Evolutionary conservation across 2,113 vertebrate species (phyloP).

Genomic region (Paraplagusia blochii): DNA sequence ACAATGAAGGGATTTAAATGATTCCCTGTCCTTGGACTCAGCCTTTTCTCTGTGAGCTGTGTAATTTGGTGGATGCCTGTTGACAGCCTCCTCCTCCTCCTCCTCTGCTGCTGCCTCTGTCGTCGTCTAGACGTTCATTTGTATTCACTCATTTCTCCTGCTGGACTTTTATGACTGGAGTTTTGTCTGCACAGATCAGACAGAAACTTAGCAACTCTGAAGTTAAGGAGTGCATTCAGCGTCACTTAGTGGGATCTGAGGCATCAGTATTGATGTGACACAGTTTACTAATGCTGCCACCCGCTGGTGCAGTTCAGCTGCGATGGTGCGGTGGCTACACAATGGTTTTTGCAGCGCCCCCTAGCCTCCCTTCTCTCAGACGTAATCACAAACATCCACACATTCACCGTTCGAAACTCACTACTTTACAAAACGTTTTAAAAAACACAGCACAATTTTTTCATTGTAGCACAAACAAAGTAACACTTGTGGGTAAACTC

Average conservation of each 20-base stretch:
- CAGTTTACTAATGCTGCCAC: no score
- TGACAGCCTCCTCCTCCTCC: slow-evolving; percentile 51
- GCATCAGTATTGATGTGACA: slow-evolving; percentile 24
- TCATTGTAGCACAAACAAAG: no score
- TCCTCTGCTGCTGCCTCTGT: no score
- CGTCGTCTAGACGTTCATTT: slow-evolving; percentile 65
- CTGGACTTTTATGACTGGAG: slow-evolving; percentile 49
- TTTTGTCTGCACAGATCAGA: slow-evolving; percentile 42
- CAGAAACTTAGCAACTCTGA: slow-evolving; percentile 18
- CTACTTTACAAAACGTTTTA: no score
- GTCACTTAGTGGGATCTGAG: slow-evolving; percentile 6
- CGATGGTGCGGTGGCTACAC: no score
- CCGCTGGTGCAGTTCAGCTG: no score
- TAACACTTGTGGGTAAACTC: no score
- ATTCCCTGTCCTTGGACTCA: slow-evolving; percentile 45
- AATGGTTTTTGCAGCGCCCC: no score
- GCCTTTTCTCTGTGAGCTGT: slow-evolving; percentile 42
- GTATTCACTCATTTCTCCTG: slow-evolving; percentile 59
- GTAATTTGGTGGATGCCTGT: slow-evolving; percentile 55
- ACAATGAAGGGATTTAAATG: slow-evolving; percentile 52
- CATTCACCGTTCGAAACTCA: no score
- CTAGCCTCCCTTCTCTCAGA: no score
- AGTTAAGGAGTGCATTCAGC: slow-evolving; percentile 17
- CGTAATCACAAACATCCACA: no score
- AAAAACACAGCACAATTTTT: no score